Conservation (phyloP, 2,888 invertebrate species). For the Trachelus troglodyta region DNA sequence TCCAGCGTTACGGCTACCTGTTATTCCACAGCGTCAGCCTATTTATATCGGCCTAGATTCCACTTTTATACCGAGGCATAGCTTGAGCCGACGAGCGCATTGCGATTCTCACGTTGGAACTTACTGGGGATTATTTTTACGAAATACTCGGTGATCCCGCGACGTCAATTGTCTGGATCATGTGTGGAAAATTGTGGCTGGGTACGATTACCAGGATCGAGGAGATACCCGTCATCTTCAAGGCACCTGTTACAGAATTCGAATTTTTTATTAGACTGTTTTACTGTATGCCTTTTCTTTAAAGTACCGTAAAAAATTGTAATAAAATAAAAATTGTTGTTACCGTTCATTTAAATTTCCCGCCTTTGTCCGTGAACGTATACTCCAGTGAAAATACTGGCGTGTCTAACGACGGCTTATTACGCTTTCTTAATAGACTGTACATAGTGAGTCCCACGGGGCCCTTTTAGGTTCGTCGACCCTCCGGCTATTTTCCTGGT, state of each 20-base stretch:
- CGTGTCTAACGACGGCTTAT: not conserved
- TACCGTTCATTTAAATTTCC: not conserved
- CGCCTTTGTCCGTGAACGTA: not conserved
- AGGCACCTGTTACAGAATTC: not conserved
- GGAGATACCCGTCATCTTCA: not conserved
- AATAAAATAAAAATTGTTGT: not conserved
- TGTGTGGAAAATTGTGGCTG: not conserved
- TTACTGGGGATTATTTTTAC: not conserved
- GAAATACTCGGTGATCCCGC: not conserved
- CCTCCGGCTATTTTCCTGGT: not conserved
- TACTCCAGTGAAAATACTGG: not conserved
- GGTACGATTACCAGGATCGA: not conserved
- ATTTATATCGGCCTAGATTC: constrained; percentile 66
- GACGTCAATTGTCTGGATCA: not conserved
- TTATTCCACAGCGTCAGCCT: constrained; percentile 62
- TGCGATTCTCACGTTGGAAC: constrained; percentile 58
- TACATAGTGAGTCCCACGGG: not conserved
- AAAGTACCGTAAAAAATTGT: not conserved
- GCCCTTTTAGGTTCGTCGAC: not conserved
- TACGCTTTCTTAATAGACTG: not conserved
- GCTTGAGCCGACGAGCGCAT: constrained; percentile 43
- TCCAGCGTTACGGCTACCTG: constrained; percentile 60
- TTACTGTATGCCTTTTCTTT: not conserved
- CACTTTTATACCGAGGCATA: constrained; percentile 54
- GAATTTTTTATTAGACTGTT: not conserved